Evolutionary conservation across 2,113 vertebrate genomes (phyloP).

Genomic region (Amphilophus citrinellus): DNA sequence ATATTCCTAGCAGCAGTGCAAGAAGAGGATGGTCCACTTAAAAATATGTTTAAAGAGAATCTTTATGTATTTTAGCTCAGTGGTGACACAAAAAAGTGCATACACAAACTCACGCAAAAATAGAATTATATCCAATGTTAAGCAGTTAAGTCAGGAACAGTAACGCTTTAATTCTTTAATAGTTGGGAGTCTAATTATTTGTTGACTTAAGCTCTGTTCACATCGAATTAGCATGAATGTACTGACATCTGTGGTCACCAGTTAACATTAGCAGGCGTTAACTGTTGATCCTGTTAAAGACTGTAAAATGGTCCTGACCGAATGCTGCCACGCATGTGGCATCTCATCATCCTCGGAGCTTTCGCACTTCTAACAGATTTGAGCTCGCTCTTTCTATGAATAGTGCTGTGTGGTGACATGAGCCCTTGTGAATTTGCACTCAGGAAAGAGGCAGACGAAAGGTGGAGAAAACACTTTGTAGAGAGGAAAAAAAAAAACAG

Average conservation of each 20-base stretch:
- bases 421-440: background rate
- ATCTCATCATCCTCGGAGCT: background rate
- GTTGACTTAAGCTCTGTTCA: background rate
- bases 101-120: no score
- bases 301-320: background rate
- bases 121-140: background rate
- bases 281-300: background rate
- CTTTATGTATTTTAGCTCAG: background rate
- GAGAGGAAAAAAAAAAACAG: background rate
- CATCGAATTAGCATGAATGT: background rate
- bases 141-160: background rate
- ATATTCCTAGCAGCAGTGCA: background rate
- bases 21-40: background rate
- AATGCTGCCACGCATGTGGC: background rate
- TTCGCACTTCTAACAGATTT: conserved; percentile 3
- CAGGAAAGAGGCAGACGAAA: background rate
- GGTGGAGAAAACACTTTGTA: background rate
- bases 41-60: background rate
- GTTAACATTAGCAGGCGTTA: background rate
- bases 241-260: background rate
- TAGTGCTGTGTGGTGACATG: background rate
- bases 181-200: background rate
- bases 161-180: background rate
- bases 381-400: conserved; percentile 4
- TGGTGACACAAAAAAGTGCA: accelerated